Evolutionary conservation across 2,113 vertebrate genomes (phyloP), one percentile per base, ranked within the genome.

Genomic region (Cacatua alba): DNA sequence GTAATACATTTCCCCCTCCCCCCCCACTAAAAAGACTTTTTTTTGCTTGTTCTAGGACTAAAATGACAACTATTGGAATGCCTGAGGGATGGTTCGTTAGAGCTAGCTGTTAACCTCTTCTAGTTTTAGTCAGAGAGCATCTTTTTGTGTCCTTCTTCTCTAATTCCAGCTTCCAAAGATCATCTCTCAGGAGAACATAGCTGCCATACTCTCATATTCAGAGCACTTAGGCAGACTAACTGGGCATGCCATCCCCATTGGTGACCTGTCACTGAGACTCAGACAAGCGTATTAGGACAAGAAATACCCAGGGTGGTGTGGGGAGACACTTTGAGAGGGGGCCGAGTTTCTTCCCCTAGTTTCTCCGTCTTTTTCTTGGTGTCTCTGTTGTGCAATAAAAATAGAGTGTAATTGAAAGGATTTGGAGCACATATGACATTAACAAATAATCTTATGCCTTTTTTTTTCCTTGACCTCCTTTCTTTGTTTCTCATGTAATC

Each of bases 171-270:
- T 55, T 5, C 63, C 80, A 37, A 10, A 8, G 17, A 6, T 21
- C 6, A 2, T 3, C 53, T 62, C 14, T 3, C 14, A 5, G 8
- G 16, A 16, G 44, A 12, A 2, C 5, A 1, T 5, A 16, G 39
- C 79, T 65, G 51, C 52, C 20, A 0, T 17, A 1, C 25, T 7
- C 33, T 16, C 10, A 0, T 8, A 2, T 16, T 17, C 6, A 0
- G n/a, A 20, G 67, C 44, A 0, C 29, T 10, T 11, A 6, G 15
- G 3, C 20, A 33, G 63, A 64, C 41, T 6, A 2, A 3, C 71
- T 4, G 49, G 77, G 39, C 28, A 15, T 2, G 3, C 60, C 20
- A 5, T 14, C 43, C 15, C 7, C 51, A 9, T 7, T 6, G 0
- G 2, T 23, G 80, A 17, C 20, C 20, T 13, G 23, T 12, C n/a